These are phyloP conservation scores for Lacanobia wlatinum DNA, from an alignment of 2,888 invertebrate genomes.

Conservation along the genomic window DNA sequence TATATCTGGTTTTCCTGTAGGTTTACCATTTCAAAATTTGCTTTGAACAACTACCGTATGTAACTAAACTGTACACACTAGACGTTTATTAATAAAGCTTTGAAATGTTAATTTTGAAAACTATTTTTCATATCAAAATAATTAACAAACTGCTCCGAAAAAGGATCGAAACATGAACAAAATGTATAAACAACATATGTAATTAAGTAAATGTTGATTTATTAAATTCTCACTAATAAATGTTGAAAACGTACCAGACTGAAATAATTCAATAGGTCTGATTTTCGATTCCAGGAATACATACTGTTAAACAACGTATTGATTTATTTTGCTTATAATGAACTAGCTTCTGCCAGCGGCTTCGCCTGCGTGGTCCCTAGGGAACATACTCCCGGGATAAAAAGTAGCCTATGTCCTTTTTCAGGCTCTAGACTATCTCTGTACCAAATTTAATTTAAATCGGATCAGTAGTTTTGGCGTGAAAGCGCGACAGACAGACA, in stretches of 20 bases:
- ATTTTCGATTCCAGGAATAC: not conserved
- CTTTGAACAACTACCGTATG: not conserved
- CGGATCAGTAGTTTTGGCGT: too few species aligned
- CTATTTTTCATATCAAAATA: not conserved
- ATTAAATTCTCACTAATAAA: not conserved
- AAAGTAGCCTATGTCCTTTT: too few species aligned
- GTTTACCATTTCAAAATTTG: not conserved
- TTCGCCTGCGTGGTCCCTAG: too few species aligned
- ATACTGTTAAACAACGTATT: slow-evolving; percentile 8
- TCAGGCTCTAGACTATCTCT: too few species aligned
- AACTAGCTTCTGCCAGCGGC: too few species aligned
- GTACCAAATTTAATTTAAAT: too few species aligned
- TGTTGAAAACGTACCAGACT: not conserved
- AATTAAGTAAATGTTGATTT: too few species aligned
- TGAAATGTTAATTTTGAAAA: not conserved
- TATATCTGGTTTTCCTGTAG: not conserved
- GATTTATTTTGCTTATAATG: too few species aligned
- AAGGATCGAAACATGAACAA: not conserved
- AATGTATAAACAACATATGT: too few species aligned
- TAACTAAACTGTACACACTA: not conserved
- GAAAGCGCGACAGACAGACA: too few species aligned
- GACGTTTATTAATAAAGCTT: not conserved
- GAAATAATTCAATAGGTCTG: slow-evolving; percentile 11
- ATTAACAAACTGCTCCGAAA: not conserved
- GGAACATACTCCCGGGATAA: too few species aligned